phyloP scores from a whole-genome alignment of 1,140 invertebrate species.

The Luehdorfia chinensis region DNA sequence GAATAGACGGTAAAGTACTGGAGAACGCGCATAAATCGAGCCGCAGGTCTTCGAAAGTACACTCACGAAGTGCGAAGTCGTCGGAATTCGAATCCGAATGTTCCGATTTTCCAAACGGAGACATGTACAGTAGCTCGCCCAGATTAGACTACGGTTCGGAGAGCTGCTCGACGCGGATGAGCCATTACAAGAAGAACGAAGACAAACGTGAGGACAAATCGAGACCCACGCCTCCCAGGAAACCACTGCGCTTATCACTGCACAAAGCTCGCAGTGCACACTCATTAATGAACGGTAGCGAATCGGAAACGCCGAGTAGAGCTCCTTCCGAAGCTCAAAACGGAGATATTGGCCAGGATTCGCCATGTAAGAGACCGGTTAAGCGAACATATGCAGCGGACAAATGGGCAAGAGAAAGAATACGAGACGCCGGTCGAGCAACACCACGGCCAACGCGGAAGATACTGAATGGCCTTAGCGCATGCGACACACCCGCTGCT shows the following conservation, averaged over 20 bases:
- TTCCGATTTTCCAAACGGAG: slow-evolving; percentile 69
- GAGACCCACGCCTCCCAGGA: slow-evolving; percentile 88
- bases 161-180: slow-evolving; percentile 61
- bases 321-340: slow-evolving; percentile 41
- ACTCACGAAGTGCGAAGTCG: slow-evolving; percentile 81
- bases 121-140: slow-evolving; percentile 59
- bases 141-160: slow-evolving; percentile 79
- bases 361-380: slow-evolving; percentile 45
- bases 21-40: slow-evolving; percentile 74
- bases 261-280: slow-evolving; percentile 89
- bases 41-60: slow-evolving; percentile 59
- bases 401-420: slow-evolving; percentile 40
- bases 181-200: slow-evolving; percentile 71
- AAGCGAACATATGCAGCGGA: slow-evolving; percentile 56
- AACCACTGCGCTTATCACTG: slow-evolving; percentile 87
- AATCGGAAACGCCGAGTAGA: slow-evolving; percentile 49
- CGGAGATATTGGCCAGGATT: slow-evolving; percentile 24
- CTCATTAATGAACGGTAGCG: slow-evolving; percentile 79
- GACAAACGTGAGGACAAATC: slow-evolving; percentile 62
- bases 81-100: slow-evolving; percentile 82
- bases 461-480: slow-evolving; percentile 34
- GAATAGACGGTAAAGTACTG: slow-evolving; percentile 73
- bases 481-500: slow-evolving; percentile 49
- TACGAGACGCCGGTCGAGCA: slow-evolving; percentile 38
- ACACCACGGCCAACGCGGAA: slow-evolving; percentile 50